Evolutionary conservation across 30 jellyfish, hydroid and myxozoan genomes (phyloP).

Genomic region (Rhopilema esculentum): DNA sequence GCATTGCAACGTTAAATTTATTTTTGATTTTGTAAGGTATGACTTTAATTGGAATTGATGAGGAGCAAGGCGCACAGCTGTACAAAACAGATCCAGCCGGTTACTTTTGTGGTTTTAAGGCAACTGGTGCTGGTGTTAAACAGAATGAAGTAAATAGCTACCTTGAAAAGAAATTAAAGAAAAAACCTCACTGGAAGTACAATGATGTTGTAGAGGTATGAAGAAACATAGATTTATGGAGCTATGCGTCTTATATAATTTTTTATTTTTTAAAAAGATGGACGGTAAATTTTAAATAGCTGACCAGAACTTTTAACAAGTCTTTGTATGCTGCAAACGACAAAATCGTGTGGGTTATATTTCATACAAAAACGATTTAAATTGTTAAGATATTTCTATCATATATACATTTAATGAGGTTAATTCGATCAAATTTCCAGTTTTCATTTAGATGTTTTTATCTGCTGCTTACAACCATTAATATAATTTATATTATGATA

Average conservation of each 20-base stretch:
- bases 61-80: constrained; percentile 82
- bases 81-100: constrained; percentile 99
- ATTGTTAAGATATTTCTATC: too few species aligned
- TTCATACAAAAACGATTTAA: too few species aligned
- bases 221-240: background rate
- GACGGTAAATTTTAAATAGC: too few species aligned
- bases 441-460: too few species aligned
- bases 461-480: too few species aligned
- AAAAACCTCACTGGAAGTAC: constrained; percentile 79
- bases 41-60: constrained; percentile 96
- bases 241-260: background rate
- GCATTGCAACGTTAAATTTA: constrained; percentile 8
- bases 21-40: constrained; percentile 86
- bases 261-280: too few species aligned
- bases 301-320: too few species aligned
- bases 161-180: constrained; percentile 91
- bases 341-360: too few species aligned
- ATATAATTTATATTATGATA: too few species aligned
- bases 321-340: too few species aligned
- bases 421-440: too few species aligned
- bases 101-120: constrained; percentile 89
- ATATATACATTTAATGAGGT: too few species aligned
- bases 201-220: constrained; percentile 90
- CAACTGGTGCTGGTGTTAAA: constrained; percentile 97
- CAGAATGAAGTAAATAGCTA: constrained; percentile 97